Evolutionary conservation across 2,888 invertebrate species (phyloP).

Genomic region (Nebria salina): DNA sequence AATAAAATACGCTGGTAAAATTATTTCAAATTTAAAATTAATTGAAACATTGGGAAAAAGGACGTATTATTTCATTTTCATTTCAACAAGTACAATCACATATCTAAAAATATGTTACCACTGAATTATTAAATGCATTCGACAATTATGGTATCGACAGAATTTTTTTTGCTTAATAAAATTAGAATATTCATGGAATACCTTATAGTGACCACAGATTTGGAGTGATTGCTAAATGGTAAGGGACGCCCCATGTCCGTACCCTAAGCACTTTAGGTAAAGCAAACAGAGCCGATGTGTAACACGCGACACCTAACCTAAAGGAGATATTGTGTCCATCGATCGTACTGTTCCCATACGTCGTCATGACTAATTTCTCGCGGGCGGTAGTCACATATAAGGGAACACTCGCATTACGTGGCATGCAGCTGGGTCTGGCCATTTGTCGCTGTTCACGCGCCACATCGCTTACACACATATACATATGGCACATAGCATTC

Average conservation of each 20-base stretch:
- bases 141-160: too few species aligned
- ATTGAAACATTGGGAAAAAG: too few species aligned
- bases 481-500: neutral
- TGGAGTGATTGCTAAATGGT: neutral
- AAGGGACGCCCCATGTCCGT: neutral
- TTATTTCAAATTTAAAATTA: too few species aligned
- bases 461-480: neutral
- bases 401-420: conserved; percentile 31
- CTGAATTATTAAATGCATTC: too few species aligned
- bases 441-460: conserved; percentile 37
- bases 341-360: conserved; percentile 23
- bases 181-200: neutral
- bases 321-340: conserved; percentile 40
- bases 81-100: too few species aligned
- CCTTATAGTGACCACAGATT: neutral
- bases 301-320: conserved; percentile 29
- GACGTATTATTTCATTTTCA: too few species aligned
- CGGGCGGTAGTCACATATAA: conserved; percentile 43
- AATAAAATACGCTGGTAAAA: too few species aligned
- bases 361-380: conserved; percentile 39
- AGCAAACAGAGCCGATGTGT: neutral
- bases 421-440: conserved; percentile 39
- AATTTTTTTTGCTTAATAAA: neutral
- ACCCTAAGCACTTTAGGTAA: neutral
- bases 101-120: too few species aligned